Base-by-base conservation (phyloP, 2,888 invertebrate genomes). In the Eristalis pertinax region DNA sequence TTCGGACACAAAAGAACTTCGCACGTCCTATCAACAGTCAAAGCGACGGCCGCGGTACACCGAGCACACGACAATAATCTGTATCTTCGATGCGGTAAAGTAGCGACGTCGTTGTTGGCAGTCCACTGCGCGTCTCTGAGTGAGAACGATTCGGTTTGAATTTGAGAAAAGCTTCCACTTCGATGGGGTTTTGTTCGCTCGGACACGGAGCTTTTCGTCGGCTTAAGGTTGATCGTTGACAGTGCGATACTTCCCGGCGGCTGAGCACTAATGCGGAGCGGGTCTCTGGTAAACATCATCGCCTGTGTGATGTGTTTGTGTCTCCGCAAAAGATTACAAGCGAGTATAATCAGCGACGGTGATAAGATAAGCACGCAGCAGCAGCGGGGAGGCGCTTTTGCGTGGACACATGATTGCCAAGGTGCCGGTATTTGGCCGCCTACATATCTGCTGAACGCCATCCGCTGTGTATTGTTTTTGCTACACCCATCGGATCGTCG, bases 171-270 rank as follows among this genome's bases (percentile, higher is more conserved):
- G 87, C 87, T 50, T 87, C 68, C 22, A 62, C 29, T 15, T 60
- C 67, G 73, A 80, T 73, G 38, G 73, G 50, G 68, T 84, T 76
- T 79, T 79, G 68, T 87, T 87, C 32, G 24, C 64, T 73, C 63
- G n/a, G 69, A 22, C 43, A 24, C n/a, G 11, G 24, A 84, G 87
- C 84, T 84, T 84, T 87, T 63, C 24, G 43, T 35, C 72, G 75
- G 67, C n/a, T 50, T 67, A 79, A 56, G 75, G 63, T 56, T 76
- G 79, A 63, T n/a, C 29, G 79, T 72, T 83, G 75, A 79, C 86
- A 79, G 70, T 76, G 75, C 38, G 50, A 50, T 50, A 50, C 19
- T 50, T 50, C 19, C 50, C 50, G 50, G 50, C 19, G 50, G 50
- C 50, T 50, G 50, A 50, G 19, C 50, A 50, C 50, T 19, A 50